A percentile compares a stretch with the other conserved stretches of the same genome.
Evolutionary conservation across 92 coral and sea anemone genomes (phyloP).

Genomic region (Muricea muricata): DNA sequence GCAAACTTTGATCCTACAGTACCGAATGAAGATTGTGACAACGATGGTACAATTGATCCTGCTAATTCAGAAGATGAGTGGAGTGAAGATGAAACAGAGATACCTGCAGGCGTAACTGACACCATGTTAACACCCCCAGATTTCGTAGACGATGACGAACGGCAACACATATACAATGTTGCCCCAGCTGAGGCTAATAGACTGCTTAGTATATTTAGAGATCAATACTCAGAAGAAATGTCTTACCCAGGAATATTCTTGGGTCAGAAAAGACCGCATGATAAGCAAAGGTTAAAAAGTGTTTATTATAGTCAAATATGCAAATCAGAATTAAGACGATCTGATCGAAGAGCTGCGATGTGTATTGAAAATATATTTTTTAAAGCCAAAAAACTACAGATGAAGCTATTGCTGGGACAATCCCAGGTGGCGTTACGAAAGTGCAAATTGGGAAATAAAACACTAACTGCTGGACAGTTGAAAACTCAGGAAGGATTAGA

Average conservation of each 20-base stretch:
- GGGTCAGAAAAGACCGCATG: conserved; percentile 61
- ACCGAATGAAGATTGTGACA: neutral
- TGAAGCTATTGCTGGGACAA: neutral
- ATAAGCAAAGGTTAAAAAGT: conserved; percentile 46
- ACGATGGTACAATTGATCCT: conserved; percentile 3
- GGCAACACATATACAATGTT: conserved; percentile 63
- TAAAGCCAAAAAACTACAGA: conserved; percentile 20
- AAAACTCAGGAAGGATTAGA: conserved; percentile 63
- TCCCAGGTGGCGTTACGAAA: neutral
- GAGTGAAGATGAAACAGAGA: conserved; percentile 62
- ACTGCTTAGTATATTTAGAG: conserved; percentile 22
- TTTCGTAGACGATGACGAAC: conserved; percentile 70
- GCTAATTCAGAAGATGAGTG: conserved; percentile 25
- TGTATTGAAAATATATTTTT: conserved; percentile 68
- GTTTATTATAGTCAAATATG: neutral
- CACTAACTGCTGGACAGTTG: conserved; percentile 53
- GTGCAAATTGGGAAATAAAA: conserved; percentile 42
- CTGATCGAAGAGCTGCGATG: conserved; percentile 73
- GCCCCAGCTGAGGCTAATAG: conserved; percentile 73
- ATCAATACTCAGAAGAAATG: conserved; percentile 53
- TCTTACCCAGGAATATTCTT: conserved; percentile 77
- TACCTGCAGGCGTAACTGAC: conserved; percentile 76
- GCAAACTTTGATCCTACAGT: neutral
- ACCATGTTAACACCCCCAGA: conserved; percentile 59
- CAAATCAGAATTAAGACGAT: conserved; percentile 37